These are phyloP conservation scores for Antheraea assamensis DNA, from an alignment of 2,888 invertebrate species.

Conservation along the genomic window DNA sequence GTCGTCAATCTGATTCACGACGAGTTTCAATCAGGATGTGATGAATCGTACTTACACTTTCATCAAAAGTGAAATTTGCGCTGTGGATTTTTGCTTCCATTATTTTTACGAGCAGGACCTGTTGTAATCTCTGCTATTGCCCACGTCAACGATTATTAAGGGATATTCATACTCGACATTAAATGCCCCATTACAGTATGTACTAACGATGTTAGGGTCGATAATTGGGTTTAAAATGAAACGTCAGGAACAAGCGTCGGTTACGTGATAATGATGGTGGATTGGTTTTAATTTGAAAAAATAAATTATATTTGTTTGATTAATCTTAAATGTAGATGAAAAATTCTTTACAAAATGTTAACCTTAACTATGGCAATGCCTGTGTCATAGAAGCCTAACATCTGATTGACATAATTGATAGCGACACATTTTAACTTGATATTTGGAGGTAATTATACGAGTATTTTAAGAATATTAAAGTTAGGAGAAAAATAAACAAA, in stretches of 20 bases:
- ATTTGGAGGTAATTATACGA: too few species aligned
- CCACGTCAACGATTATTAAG: slow-evolving; percentile 27
- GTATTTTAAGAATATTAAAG: too few species aligned
- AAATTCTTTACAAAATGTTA: too few species aligned
- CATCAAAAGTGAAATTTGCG: background rate
- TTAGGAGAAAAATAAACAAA: too few species aligned
- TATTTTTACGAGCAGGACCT: background rate
- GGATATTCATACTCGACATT: slow-evolving; percentile 38
- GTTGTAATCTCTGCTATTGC: slow-evolving; percentile 19
- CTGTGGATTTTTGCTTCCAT: background rate
- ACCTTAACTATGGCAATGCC: too few species aligned
- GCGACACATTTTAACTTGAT: too few species aligned
- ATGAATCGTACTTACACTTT: background rate
- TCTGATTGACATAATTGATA: too few species aligned
- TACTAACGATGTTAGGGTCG: slow-evolving; percentile 28
- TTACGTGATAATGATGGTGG: slow-evolving; percentile 31
- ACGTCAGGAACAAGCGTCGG: slow-evolving; percentile 44
- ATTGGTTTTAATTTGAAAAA: slow-evolving; percentile 20
- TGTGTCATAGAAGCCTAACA: too few species aligned
- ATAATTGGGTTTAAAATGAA: slow-evolving; percentile 45
- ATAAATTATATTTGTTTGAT: background rate
- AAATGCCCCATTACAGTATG: slow-evolving; percentile 31
- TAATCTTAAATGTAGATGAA: background rate
- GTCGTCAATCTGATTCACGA: background rate
- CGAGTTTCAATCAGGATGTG: slow-evolving; percentile 1